Percentiles rank a stretch among this genome's conserved stretches.
Evolutionary conservation across 2,113 vertebrate species (phyloP).

Genomic region (Columba janthina): DNA sequence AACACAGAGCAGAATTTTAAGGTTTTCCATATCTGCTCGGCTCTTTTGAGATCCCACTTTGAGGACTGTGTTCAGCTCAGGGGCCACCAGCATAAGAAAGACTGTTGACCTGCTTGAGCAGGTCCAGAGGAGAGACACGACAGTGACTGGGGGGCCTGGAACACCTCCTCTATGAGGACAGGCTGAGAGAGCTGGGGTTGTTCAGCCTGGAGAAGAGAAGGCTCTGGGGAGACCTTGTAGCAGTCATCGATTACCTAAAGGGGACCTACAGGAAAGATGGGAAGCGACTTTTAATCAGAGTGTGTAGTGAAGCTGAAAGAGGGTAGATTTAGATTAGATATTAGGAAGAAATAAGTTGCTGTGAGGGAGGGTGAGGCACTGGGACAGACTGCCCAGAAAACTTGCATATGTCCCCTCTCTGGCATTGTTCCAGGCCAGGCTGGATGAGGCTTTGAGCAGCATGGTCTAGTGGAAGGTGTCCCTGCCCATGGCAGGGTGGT

Average conservation of each 20-base stretch:
- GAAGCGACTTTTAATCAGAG: not conserved
- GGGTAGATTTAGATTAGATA: not conserved
- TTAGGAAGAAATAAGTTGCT: not conserved
- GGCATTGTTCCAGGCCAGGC: not conserved
- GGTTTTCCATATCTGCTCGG: not conserved
- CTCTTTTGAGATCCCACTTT: not conserved
- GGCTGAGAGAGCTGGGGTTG: not conserved
- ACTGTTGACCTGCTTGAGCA: accelerated
- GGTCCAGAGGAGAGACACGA: not conserved
- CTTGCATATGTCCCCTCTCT: not conserved
- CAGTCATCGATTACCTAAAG: too few species aligned
- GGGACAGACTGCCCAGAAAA: too few species aligned
- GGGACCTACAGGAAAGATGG: not conserved
- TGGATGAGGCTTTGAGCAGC: not conserved
- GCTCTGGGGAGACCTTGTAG: too few species aligned
- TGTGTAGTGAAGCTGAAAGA: not conserved
- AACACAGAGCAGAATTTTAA: not conserved
- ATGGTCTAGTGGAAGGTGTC: not conserved
- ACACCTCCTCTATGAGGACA: not conserved
- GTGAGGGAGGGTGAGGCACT: not conserved
- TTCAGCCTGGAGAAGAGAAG: not conserved
- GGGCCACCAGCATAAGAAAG: too few species aligned
- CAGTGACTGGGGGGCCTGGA: not conserved
- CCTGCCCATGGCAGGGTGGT: not conserved
- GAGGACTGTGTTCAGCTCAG: not conserved